These are phyloP conservation scores for Larimichthys polyactis DNA, from an alignment of 2,113 vertebrate species.

Conservation along the genomic window DNA sequence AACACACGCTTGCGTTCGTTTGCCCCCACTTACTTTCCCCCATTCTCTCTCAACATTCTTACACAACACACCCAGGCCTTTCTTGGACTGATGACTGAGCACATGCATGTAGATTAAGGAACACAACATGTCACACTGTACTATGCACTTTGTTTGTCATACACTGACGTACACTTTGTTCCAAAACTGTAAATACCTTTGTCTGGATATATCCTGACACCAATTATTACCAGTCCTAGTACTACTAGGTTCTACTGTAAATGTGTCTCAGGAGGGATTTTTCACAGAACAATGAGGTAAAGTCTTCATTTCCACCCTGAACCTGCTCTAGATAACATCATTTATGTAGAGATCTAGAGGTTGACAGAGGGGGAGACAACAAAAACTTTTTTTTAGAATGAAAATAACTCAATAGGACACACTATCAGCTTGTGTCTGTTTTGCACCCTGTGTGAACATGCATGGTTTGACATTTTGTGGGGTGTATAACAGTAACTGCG, in stretches of 20 bases:
- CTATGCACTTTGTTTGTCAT: neutral
- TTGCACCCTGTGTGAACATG: neutral
- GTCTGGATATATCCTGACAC: constrained; percentile 2
- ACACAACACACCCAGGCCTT: constrained; percentile 6
- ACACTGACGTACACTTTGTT: neutral
- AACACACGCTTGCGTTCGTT: constrained; percentile 6
- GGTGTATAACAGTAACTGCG: neutral
- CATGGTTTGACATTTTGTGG: neutral
- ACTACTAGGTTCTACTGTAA: neutral
- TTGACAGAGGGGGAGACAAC: neutral
- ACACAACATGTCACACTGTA: neutral
- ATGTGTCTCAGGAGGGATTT: constrained; percentile 6
- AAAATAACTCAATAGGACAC: neutral
- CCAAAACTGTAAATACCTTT: neutral
- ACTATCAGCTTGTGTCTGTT: neutral
- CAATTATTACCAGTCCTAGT: neutral
- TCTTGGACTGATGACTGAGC: neutral
- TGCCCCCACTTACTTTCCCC: neutral
- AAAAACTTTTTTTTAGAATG: neutral
- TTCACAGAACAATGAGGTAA: neutral
- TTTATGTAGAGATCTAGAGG: neutral
- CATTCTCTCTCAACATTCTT: constrained; percentile 4
- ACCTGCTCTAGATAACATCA: neutral
- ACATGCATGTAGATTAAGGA: neutral
- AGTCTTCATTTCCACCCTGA: constrained; percentile 4